phyloP scores from a whole-genome alignment of 2,888 invertebrate genomes.

The Cheilosia impressa region DNA sequence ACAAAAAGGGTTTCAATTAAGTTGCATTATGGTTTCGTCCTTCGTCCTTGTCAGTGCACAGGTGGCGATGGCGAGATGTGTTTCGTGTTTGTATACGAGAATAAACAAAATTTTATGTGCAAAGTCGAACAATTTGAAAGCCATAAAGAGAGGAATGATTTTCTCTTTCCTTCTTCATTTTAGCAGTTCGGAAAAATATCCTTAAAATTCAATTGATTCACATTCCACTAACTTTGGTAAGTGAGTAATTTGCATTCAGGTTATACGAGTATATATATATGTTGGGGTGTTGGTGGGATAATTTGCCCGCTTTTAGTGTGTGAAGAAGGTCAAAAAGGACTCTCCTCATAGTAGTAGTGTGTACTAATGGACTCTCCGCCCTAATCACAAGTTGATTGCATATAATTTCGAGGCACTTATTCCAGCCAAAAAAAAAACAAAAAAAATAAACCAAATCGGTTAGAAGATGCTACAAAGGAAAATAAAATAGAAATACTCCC shows the following conservation, averaged over 20 bases:
- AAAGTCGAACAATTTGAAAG: constrained; percentile 56
- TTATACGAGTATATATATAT: background rate
- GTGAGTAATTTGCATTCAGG: constrained; percentile 47
- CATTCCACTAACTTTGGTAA: constrained; percentile 49
- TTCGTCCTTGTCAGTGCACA: constrained; percentile 54
- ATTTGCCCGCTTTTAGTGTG: constrained; percentile 15
- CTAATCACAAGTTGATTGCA: constrained; percentile 69
- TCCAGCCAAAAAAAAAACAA: background rate
- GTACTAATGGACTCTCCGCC: constrained; percentile 35
- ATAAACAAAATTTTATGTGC: constrained; percentile 35
- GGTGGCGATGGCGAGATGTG: constrained; percentile 20
- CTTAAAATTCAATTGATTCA: constrained; percentile 71
- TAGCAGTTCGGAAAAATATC: constrained; percentile 40
- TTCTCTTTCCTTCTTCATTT: constrained; percentile 24
- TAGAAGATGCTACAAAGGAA: constrained; percentile 43
- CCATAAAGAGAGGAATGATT: constrained; percentile 53
- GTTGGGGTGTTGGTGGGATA: background rate
- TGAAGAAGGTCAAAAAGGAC: constrained; percentile 27
- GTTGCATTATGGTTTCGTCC: constrained; percentile 70
- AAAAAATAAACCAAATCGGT: background rate
- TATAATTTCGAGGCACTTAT: constrained; percentile 49
- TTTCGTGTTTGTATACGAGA: constrained; percentile 4
- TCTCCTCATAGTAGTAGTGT: constrained; percentile 1
- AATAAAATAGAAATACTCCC: constrained; percentile 58
- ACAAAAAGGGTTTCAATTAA: constrained; percentile 71